phyloP scores from a whole-genome alignment of 2,113 vertebrate genomes.

The Larimichthys polyactis region DNA sequence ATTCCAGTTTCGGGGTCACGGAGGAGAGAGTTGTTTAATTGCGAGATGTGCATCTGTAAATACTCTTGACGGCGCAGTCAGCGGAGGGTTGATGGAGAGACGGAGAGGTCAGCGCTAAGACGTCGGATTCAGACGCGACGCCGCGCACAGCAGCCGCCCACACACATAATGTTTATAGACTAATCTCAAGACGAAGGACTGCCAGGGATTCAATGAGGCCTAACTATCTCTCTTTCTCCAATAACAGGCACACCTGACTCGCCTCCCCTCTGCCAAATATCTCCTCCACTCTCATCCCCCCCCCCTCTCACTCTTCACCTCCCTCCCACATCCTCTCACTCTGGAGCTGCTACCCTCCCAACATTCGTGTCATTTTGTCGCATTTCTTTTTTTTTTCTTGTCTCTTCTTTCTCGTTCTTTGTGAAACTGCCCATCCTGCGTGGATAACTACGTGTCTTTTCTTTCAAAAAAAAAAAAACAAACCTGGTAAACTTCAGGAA shows the following conservation, averaged over 20 bases:
- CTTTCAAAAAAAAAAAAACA: conserved; percentile 64
- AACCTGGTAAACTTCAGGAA: conserved; percentile 74
- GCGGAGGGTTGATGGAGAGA: conserved; percentile 21
- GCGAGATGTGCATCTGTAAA: conserved; percentile 75
- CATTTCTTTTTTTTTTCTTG: background rate
- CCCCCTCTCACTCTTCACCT: conserved; percentile 27
- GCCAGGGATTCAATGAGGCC: conserved; percentile 69
- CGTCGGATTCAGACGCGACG: background rate
- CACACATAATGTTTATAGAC: conserved; percentile 46
- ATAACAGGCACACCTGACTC: conserved; percentile 61
- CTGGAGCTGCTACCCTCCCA: background rate
- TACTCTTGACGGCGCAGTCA: conserved; percentile 44
- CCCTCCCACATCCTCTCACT: conserved; percentile 29
- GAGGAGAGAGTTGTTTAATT: conserved; percentile 73
- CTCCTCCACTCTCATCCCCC: conserved; percentile 29
- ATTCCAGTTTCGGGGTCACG: conserved; percentile 77
- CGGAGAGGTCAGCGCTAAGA: conserved; percentile 32
- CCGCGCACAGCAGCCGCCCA: background rate
- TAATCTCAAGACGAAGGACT: conserved; percentile 56
- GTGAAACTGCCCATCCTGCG: conserved; percentile 8
- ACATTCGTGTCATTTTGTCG: conserved; percentile 10
- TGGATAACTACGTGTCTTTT: conserved; percentile 39
- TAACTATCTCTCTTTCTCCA: conserved; percentile 57
- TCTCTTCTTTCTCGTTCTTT: background rate
- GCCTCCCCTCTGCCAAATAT: conserved; percentile 44